Conservation (phyloP, 2,888 invertebrate genomes). For the Altica lythri region DNA sequence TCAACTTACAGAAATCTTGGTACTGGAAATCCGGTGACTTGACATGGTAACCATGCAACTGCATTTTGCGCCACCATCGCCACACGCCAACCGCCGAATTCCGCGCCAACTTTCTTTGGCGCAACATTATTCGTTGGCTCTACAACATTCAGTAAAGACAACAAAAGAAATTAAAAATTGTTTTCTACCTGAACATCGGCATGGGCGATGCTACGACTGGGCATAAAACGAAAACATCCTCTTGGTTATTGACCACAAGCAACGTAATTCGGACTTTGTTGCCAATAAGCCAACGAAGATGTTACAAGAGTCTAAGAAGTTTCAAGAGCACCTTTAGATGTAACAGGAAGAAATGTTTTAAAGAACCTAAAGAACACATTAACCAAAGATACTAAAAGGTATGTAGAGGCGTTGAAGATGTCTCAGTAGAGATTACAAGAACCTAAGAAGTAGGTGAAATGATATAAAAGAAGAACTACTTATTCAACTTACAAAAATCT, state of each 20-base stretch:
- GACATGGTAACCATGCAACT: conserved; percentile 68
- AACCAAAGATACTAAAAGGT: too few species aligned
- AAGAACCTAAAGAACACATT: too few species aligned
- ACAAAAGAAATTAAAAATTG: conserved; percentile 42
- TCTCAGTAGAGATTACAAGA: neutral
- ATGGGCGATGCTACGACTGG: conserved; percentile 56
- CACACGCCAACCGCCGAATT: conserved; percentile 65
- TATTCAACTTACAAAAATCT: conserved; percentile 67
- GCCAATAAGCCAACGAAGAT: conserved; percentile 61
- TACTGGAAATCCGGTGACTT: conserved; percentile 62
- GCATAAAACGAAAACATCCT: conserved; percentile 60
- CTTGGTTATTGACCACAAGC: conserved; percentile 54
- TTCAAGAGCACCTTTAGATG: too few species aligned
- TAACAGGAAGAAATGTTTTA: too few species aligned
- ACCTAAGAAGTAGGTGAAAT: neutral
- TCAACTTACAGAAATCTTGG: conserved; percentile 56
- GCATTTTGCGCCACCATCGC: conserved; percentile 58
- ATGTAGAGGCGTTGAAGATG: too few species aligned
- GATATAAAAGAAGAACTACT: neutral
- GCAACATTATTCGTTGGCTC: conserved; percentile 68
- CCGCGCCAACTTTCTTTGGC: conserved; percentile 66
- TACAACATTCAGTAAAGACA: conserved; percentile 40
- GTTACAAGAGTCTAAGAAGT: too few species aligned
- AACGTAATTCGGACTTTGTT: conserved; percentile 61
- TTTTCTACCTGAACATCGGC: conserved; percentile 55